These are phyloP conservation scores for Nebria brevicollis DNA, from an alignment of 2,888 invertebrate species.

Conservation along the genomic window DNA sequence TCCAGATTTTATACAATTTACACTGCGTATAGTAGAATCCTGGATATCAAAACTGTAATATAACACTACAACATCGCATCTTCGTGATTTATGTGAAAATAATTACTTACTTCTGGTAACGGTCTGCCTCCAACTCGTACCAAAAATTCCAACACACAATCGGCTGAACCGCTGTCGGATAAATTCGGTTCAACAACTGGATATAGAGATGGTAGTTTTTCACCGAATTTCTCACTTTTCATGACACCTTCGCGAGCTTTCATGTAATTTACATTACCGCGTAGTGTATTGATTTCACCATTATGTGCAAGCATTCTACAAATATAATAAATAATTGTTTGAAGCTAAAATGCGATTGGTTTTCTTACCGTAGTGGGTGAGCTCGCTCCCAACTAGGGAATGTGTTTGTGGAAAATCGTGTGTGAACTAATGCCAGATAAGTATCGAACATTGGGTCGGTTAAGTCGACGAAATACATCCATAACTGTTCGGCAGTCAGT, in stretches of 20 bases:
- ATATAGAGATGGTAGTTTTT: slow-evolving; percentile 87
- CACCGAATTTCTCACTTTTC: slow-evolving; percentile 86
- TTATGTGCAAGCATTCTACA: slow-evolving; percentile 91
- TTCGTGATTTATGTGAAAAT: slow-evolving; percentile 55
- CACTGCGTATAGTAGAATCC: not conserved
- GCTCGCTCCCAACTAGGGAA: slow-evolving; percentile 99
- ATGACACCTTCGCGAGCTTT: slow-evolving; percentile 98
- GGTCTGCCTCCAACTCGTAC: slow-evolving; percentile 91
- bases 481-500: slow-evolving; percentile 92
- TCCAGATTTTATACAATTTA: slow-evolving; percentile 14
- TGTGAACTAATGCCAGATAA: slow-evolving; percentile 96
- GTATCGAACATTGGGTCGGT: slow-evolving; percentile 85
- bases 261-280: slow-evolving; percentile 99
- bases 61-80: slow-evolving; percentile 3
- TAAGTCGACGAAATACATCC: slow-evolving; percentile 81
- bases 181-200: slow-evolving; percentile 98
- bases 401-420: slow-evolving; percentile 98
- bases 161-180: slow-evolving; percentile 97
- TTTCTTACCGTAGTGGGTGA: slow-evolving; percentile 87
- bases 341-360: not conserved
- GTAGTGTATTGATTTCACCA: slow-evolving; percentile 98
- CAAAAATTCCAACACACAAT: slow-evolving; percentile 97
- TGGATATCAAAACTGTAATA: slow-evolving; percentile 3
- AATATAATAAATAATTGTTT: not conserved
- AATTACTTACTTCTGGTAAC: slow-evolving; percentile 76